Base-by-base conservation (phyloP, 2,113 vertebrate species). In the Poeciliopsis turrubarensis region DNA sequence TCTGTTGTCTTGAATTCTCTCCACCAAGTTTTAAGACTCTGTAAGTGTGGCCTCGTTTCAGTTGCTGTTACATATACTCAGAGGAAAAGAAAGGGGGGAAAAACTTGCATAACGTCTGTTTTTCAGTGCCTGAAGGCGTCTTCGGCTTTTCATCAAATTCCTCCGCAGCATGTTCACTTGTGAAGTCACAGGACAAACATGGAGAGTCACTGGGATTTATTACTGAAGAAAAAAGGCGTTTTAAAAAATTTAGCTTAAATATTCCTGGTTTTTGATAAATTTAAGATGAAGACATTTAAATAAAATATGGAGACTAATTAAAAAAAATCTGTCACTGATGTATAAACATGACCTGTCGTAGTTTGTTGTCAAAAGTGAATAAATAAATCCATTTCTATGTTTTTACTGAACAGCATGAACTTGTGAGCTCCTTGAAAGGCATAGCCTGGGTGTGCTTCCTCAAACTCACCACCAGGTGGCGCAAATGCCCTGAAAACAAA, bases 401-500 rank as follows among this genome's bases (percentile, higher is more conserved):
- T 30, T 22, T 30, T 11, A 7, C 6, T 27, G n/a, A 77, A 14
- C 6, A 68, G 44, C 0, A 63, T 13, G 19, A 25, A 29, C 54
- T 19, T 72, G 32, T 34, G 19, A 37, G 19, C 13, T 3, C 0
- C 3, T 68, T 1, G 0, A 57, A 29, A 3, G 19, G 61, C 8
- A 39, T 5, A 60, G 10, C 57, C 0, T 54, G 34, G 30, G 14
- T 83, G 84, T 32, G 72, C 30, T 72, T 70, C 31, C 25, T 4
- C 0, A 8, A 68, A 34, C 25, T 25, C 11, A 30, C 80, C 89
- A 84, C 84, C 72, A 89, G 90, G 75, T 85, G 89, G 72, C 10
- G 44, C 34, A 0, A 1, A 31, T 47, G 5, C 19, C 44, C 22
- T 3, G 12, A 44, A 75, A 65, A 30, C n/a, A 51, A 8, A 34